Base-by-base conservation (phyloP, 2,888 invertebrate genomes). In the Augochlorella aurata region DNA sequence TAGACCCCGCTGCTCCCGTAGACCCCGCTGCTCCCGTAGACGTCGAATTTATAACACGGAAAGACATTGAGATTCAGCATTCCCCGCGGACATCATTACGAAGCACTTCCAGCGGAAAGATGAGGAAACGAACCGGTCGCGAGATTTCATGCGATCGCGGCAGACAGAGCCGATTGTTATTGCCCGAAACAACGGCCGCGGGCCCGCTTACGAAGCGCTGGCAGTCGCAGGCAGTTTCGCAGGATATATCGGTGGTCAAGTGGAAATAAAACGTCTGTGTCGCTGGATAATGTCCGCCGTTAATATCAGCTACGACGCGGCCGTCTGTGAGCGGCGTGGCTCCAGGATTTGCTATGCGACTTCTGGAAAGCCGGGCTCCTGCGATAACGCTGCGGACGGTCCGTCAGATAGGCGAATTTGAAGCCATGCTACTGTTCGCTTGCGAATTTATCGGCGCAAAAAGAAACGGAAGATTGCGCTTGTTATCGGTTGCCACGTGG, bases 211-310 rank as follows among this genome's bases (percentile, higher is more conserved):
- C 78, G 73, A 77, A 70, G 68, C 73, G 76, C 72, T 76, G 76
- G 63, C 76, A 81, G 69, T 69, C 47, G 82, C 73, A 80, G 73
- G 68, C 82, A 81, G 77, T 82, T 82, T 61, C 58, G 61, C n/a
- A 66, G 74, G 44, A 81, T 76, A 81, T 74, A 82, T 81, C 66
- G 73, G 21, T 47, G 76, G 77, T 81, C 82, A 70, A 75, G 82
- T 81, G 77, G 77, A 81, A 82, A 77, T 81, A 81, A 81, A 82
- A 74, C 76, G 82, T 81, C 81, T 68, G 70, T 54, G 67, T 66
- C 68, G 72, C 54, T 73, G 63, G 76, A 77, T 82, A 77, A 81
- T 70, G 63, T 47, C 66, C 24, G 72, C 77, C 66, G 77, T 80
- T 75, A 81, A 75, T 81, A 81, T 72, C 38, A 65, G 50, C 61